Percentiles rank a stretch among this genome's conserved stretches.
phyloP scores from a whole-genome alignment of 2,797 vertebrate species.

The Momotus momota region DNA sequence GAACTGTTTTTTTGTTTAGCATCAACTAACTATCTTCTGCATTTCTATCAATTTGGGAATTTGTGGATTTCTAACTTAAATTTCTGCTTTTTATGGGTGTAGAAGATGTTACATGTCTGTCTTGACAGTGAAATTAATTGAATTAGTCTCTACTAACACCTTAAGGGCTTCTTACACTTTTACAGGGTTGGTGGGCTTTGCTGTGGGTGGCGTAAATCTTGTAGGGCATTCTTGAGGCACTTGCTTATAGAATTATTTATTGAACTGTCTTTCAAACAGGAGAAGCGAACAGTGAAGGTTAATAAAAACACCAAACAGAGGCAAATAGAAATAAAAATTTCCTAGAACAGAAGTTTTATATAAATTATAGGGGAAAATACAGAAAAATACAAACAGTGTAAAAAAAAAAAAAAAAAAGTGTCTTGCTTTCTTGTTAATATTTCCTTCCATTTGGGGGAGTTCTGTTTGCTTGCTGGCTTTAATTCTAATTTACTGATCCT shows the following conservation, averaged over 20 bases:
- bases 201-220: not conserved
- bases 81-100: not conserved
- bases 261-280: not conserved
- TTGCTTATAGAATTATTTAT: not conserved
- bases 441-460: not conserved
- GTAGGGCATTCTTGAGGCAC: not conserved
- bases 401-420: not conserved
- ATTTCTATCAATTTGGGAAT: not conserved
- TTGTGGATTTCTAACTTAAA: not conserved
- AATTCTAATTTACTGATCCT: not conserved
- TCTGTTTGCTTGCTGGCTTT: not conserved
- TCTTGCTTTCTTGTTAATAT: not conserved
- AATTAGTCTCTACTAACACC: not conserved
- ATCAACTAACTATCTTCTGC: not conserved
- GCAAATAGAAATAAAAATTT: not conserved
- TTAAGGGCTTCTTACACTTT: not conserved
- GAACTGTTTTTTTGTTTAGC: too few species aligned
- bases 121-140: not conserved
- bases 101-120: not conserved
- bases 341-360: not conserved
- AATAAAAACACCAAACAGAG: not conserved
- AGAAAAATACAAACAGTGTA: too few species aligned
- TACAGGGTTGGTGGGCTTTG: not conserved
- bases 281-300: accelerated
- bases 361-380: too few species aligned